These are phyloP conservation scores for Orthonevra nobilis DNA, from an alignment of 2,888 invertebrate genomes.

Conservation along the genomic window DNA sequence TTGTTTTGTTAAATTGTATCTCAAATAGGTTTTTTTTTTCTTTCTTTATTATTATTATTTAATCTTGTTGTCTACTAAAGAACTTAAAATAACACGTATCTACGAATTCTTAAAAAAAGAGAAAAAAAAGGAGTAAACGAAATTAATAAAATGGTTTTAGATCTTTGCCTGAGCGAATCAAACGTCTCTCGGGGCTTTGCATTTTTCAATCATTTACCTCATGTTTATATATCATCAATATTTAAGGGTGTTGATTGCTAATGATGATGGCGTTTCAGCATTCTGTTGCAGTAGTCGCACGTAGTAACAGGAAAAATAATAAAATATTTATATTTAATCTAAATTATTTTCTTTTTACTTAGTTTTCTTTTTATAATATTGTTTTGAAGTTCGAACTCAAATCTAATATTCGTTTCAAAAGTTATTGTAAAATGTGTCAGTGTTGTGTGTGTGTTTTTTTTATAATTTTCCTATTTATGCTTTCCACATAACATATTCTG, in stretches of 20 bases:
- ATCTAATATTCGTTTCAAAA: slow-evolving; percentile 44
- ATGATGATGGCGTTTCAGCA: slow-evolving; percentile 54
- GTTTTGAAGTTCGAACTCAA: slow-evolving; percentile 18
- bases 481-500: slow-evolving; percentile 45
- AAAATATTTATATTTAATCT: slow-evolving; percentile 18
- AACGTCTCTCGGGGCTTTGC: slow-evolving; percentile 60
- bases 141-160: slow-evolving; percentile 51
- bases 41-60: slow-evolving; percentile 37
- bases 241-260: slow-evolving; percentile 36
- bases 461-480: slow-evolving; percentile 64
- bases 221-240: slow-evolving; percentile 48
- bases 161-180: slow-evolving; percentile 64
- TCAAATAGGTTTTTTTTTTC: slow-evolving; percentile 57
- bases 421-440: slow-evolving; percentile 61
- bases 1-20: slow-evolving; percentile 53
- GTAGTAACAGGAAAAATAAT: slow-evolving; percentile 42
- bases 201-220: slow-evolving; percentile 24
- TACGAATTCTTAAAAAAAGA: slow-evolving; percentile 67
- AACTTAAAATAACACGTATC: slow-evolving; percentile 70
- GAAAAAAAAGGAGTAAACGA: slow-evolving; percentile 24
- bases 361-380: slow-evolving; percentile 10
- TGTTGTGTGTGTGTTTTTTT: no score
- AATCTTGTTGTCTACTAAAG: slow-evolving; percentile 66
- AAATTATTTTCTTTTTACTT: slow-evolving; percentile 12
- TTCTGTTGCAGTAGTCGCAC: slow-evolving; percentile 45